Evolutionary conservation across 2,888 invertebrate genomes (phyloP).

Genomic region (Drymonia ruficornis): DNA sequence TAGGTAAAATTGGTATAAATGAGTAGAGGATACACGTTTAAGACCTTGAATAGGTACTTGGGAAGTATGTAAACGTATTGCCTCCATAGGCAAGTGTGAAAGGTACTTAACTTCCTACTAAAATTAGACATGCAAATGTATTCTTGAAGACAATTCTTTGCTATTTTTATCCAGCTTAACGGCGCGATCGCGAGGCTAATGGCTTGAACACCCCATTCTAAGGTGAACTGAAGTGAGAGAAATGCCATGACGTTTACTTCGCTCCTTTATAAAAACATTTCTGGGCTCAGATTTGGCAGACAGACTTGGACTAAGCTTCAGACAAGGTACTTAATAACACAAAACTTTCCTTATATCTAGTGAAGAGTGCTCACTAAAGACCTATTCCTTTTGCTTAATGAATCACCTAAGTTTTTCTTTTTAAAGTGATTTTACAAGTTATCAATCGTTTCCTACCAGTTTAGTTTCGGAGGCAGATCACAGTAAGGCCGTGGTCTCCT

Average conservation of each 20-base stretch:
- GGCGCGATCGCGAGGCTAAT: slow-evolving; percentile 62
- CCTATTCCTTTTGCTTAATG: too few species aligned
- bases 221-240: slow-evolving; percentile 66
- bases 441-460: too few species aligned
- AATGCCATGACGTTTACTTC: slow-evolving; percentile 67
- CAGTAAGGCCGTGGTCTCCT: too few species aligned
- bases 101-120: slow-evolving; percentile 22
- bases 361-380: too few species aligned
- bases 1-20: too few species aligned
- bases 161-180: slow-evolving; percentile 63
- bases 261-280: slow-evolving; percentile 67
- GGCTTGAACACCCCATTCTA: slow-evolving; percentile 63
- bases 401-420: too few species aligned
- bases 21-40: too few species aligned
- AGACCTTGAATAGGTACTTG: too few species aligned
- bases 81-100: neutral
- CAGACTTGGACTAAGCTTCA: slow-evolving; percentile 41
- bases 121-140: slow-evolving; percentile 62
- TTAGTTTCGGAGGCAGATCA: too few species aligned
- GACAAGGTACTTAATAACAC: slow-evolving; percentile 39
- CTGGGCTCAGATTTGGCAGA: slow-evolving; percentile 43
- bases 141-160: slow-evolving; percentile 46
- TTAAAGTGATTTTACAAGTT: too few species aligned
- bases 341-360: neutral
- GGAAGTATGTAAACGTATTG: too few species aligned